These are phyloP conservation scores for Manis javanica DNA, from an alignment of 2,797 vertebrate species.

Conservation along the genomic window DNA sequence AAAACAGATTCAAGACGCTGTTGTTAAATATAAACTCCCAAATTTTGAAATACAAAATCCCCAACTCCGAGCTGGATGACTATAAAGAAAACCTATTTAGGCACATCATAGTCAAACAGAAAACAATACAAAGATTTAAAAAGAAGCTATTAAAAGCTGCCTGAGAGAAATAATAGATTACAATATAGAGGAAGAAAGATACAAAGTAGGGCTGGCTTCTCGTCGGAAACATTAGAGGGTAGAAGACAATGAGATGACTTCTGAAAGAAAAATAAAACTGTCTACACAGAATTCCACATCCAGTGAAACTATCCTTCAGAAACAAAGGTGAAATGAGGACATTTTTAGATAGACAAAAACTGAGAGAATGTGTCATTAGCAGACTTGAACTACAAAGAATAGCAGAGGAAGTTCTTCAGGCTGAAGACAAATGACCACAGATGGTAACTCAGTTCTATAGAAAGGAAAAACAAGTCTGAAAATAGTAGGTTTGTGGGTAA, in stretches of 20 bases:
- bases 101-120: background rate
- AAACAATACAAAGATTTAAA: background rate
- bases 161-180: background rate
- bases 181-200: background rate
- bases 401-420: background rate
- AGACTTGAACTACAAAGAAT: background rate
- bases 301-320: background rate
- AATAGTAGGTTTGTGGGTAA: background rate
- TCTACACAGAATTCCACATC: background rate
- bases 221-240: background rate
- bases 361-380: background rate
- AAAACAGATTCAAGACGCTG: background rate
- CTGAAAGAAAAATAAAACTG: background rate
- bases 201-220: background rate
- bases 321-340: constrained; percentile 24
- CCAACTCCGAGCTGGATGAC: background rate
- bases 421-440: background rate
- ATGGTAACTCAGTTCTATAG: background rate
- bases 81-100: background rate
- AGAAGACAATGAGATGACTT: background rate
- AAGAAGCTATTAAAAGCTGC: constrained; percentile 31
- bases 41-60: background rate
- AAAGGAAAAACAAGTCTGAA: background rate
- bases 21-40: background rate
- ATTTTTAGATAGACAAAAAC: background rate